Percentiles rank a stretch among this genome's conserved stretches.
These are phyloP conservation scores for Erebia epiphron DNA, from an alignment of 2,888 invertebrate species.

Conservation along the genomic window DNA sequence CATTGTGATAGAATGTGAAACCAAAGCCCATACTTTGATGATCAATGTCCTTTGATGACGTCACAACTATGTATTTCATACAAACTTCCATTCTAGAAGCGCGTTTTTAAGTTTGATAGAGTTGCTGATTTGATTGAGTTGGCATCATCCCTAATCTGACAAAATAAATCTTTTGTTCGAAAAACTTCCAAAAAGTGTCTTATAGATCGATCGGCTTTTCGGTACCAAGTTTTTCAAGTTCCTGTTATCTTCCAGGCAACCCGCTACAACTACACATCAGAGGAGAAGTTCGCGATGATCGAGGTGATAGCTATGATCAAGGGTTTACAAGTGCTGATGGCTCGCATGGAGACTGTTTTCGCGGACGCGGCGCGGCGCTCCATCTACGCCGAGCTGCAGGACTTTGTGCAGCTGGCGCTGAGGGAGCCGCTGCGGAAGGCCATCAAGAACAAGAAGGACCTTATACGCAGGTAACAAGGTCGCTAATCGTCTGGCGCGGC, in stretches of 20 bases:
- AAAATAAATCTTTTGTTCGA: too few relatives aligned
- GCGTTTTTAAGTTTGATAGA: too few relatives aligned
- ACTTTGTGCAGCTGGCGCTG: constrained; percentile 95
- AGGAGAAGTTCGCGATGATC: constrained; percentile 98
- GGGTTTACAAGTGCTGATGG: constrained; percentile 97
- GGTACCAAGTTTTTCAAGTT: not conserved
- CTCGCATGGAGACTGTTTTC: constrained; percentile 96
- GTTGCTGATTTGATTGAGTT: too few relatives aligned
- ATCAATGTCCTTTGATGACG: too few relatives aligned
- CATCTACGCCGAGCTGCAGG: constrained; percentile 98
- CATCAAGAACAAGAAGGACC: constrained; percentile 98
- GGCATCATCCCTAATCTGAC: too few relatives aligned
- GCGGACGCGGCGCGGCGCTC: constrained; percentile 84
- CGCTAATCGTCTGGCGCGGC: constrained; percentile 51
- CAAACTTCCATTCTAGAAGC: too few relatives aligned
- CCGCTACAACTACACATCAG: constrained; percentile 97
- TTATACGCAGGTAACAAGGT: constrained; percentile 87
- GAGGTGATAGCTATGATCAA: constrained; percentile 99
- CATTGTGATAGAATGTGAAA: too few relatives aligned
- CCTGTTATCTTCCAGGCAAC: constrained; percentile 86
- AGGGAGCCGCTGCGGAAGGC: constrained; percentile 97
- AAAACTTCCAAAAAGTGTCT: too few relatives aligned
- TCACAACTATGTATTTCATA: too few relatives aligned
- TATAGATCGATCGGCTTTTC: not conserved
- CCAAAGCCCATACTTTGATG: too few relatives aligned